These are phyloP conservation scores for Laticauda colubrina DNA, from an alignment of 2,113 vertebrate species.

Conservation along the genomic window DNA sequence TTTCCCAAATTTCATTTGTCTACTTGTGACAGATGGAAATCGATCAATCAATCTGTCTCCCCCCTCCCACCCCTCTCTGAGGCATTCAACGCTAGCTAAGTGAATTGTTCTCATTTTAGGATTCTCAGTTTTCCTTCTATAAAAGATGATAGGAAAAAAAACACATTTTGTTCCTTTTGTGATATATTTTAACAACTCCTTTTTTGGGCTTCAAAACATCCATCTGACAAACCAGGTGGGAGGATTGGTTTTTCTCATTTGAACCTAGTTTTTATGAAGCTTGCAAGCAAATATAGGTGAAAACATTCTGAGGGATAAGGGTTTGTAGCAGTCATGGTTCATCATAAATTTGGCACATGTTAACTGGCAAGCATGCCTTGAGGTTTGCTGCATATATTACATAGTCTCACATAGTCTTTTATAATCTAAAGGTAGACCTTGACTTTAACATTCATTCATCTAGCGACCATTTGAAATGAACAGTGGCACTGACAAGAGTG, in stretches of 20 bases:
- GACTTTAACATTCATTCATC: not conserved
- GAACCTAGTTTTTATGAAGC: not conserved
- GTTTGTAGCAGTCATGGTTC: not conserved
- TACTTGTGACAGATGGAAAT: not conserved
- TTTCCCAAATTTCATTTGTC: not conserved
- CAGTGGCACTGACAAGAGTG: not conserved
- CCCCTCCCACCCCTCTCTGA: too few species aligned
- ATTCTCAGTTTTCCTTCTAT: not conserved
- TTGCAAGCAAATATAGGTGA: not conserved
- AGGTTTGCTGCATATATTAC: not conserved
- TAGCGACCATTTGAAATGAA: not conserved
- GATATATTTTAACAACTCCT: not conserved
- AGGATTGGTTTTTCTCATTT: not conserved
- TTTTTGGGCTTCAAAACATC: not conserved
- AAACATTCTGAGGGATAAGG: not conserved
- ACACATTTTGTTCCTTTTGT: not conserved
- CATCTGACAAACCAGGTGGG: not conserved
- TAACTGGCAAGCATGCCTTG: not conserved
- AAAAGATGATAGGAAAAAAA: not conserved
- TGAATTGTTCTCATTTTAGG: constrained; percentile 1
- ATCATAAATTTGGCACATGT: not conserved
- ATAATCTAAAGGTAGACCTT: not conserved
- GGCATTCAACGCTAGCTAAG: not conserved
- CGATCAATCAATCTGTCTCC: too few species aligned
- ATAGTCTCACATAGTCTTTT: not conserved